Evolutionary conservation across 2,888 invertebrate genomes (phyloP), one percentile per base, ranked within the genome.

Genomic region (Eupithecia centaureata): DNA sequence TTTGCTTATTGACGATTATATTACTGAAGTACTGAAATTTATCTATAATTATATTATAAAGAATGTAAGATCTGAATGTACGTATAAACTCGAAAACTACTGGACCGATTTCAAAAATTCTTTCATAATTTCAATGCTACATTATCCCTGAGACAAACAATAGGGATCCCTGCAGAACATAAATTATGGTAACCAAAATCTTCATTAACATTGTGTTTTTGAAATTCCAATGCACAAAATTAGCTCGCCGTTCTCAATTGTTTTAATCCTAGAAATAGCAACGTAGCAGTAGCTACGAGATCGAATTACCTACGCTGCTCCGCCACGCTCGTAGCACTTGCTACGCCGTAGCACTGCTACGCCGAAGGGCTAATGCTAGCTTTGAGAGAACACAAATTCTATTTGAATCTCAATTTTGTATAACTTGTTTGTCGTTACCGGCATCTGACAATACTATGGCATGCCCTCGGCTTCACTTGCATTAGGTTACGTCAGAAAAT

Each of bases 241-340:
- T 22, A n/a, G 47, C 1, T 22, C 22, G 1, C 22, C 22, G 4
- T 47, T 22, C 12, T 47, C 52, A 25, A 15, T 52, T 52, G 52
- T 27, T 25, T 15, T 15, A 52, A 52, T 52, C 25, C 13, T 15
- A 18, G 32, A 57, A 22, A 18, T 56, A 2, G n/a, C 30, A 51
- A 13, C 32, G 56, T 56, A 32, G 56, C n/a, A 51, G 18, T 32
- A n/a, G 35, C 68, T 65, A 62, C 59, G 68, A 59, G 32, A 64
- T 22, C 27, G 63, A 35, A 65, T 56, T 52, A 65, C 54, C 51
- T 13, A 64, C 56, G 63, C 63, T 60, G 35, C 61, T 56, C 38
- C 61, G 35, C 64, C 61, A 63, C 63, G 60, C 13, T 22, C 63
- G 58, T 68, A 68, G 68, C 61, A 57, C 35, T 58, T 8, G 18